These are phyloP conservation scores for Notarius lentiginosus DNA, from an alignment of 2,113 vertebrate species.

Conservation along the genomic window DNA sequence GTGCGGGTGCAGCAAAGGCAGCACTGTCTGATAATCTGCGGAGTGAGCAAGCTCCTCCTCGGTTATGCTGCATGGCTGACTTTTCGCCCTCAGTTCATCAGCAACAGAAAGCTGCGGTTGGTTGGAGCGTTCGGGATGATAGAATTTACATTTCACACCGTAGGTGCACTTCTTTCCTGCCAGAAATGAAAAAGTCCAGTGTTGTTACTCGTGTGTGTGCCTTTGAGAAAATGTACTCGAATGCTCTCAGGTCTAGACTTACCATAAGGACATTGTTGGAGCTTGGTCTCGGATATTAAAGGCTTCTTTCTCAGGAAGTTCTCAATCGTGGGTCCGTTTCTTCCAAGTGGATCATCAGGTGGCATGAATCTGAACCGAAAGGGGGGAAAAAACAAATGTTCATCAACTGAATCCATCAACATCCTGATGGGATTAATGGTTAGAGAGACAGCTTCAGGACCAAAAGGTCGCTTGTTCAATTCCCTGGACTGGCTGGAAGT, in stretches of 20 bases:
- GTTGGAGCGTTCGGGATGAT: slow-evolving; percentile 79
- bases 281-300: slow-evolving; percentile 71
- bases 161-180: slow-evolving; percentile 91
- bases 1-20: background rate
- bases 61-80: slow-evolving; percentile 51
- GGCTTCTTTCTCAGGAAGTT: slow-evolving; percentile 83
- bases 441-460: too few relatives aligned
- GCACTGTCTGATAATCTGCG: background rate
- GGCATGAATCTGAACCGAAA: slow-evolving; percentile 84
- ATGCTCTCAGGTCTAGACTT: slow-evolving; percentile 41
- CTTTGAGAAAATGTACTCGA: background rate
- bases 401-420: background rate
- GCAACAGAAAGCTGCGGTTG: slow-evolving; percentile 81
- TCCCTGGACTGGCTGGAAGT: too few relatives aligned
- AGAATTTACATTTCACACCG: slow-evolving; percentile 89
- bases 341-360: slow-evolving; percentile 88
- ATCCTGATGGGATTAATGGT: too few relatives aligned
- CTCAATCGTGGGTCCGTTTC: slow-evolving; percentile 81
- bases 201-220: too few relatives aligned
- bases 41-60: background rate
- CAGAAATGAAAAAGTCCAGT: background rate
- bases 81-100: slow-evolving; percentile 83
- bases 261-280: slow-evolving; percentile 87
- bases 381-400: background rate
- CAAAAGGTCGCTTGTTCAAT: too few relatives aligned